Evolutionary conservation across 2,888 invertebrate species (phyloP).

Genomic region (Pterobdella sp.): DNA sequence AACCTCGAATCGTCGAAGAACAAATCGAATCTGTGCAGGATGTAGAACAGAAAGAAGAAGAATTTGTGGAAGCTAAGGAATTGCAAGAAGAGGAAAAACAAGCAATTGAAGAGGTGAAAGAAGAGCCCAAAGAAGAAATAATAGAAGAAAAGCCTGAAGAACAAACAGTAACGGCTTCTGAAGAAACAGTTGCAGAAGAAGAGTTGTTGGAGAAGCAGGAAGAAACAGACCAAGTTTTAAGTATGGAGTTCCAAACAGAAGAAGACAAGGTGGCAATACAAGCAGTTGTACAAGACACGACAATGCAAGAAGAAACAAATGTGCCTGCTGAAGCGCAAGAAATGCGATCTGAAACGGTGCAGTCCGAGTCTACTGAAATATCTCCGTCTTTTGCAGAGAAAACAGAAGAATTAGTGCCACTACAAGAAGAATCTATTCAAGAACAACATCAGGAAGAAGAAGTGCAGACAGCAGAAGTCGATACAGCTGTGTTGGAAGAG

Average conservation of each 20-base stretch:
- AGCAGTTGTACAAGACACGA: background rate
- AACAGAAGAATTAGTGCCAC: background rate
- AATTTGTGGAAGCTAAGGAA: background rate
- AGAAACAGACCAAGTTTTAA: background rate
- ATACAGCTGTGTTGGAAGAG: background rate
- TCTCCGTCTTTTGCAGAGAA: too few relatives aligned
- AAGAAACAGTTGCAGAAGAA: constrained; percentile 11
- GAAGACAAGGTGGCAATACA: too few relatives aligned
- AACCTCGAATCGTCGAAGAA: background rate
- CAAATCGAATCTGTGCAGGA: background rate
- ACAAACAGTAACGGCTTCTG: background rate
- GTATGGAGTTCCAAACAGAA: constrained; percentile 10
- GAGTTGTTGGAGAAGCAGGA: background rate
- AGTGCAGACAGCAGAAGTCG: background rate
- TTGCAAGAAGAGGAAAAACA: background rate
- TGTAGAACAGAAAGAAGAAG: background rate
- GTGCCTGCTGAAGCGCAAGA: background rate
- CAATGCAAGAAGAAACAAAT: background rate
- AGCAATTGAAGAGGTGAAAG: background rate
- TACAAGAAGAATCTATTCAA: background rate
- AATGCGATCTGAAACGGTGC: too few relatives aligned
- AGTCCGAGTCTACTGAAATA: too few relatives aligned
- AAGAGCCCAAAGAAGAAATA: constrained; percentile 22
- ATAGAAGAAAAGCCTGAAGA: constrained; percentile 20
- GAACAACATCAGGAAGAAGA: background rate